A percentile compares a stretch with the other conserved stretches of the same genome.
These are phyloP conservation scores for Lysandra bellargus DNA, from an alignment of 2,888 invertebrate species.

Conservation along the genomic window DNA sequence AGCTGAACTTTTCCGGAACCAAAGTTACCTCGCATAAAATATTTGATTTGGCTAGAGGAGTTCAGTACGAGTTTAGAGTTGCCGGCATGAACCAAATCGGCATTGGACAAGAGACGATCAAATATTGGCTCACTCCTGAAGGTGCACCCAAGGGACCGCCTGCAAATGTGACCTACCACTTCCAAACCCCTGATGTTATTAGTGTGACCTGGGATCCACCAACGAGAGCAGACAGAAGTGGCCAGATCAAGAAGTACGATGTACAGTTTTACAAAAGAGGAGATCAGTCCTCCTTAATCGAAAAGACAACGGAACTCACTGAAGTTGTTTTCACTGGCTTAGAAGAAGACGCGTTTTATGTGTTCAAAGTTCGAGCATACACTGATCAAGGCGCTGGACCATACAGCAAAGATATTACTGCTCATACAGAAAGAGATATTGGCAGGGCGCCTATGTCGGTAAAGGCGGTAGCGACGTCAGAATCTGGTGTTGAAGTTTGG, in stretches of 20 bases:
- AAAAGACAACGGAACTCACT: slow-evolving; percentile 87
- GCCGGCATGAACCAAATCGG: slow-evolving; percentile 97
- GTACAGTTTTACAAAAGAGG: slow-evolving; percentile 94
- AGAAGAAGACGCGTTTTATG: slow-evolving; percentile 96
- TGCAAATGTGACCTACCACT: slow-evolving; percentile 89
- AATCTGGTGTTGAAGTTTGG: slow-evolving; percentile 96
- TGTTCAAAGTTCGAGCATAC: slow-evolving; percentile 94
- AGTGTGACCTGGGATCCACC: slow-evolving; percentile 95
- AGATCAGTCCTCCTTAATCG: slow-evolving; percentile 88
- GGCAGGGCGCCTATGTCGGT: slow-evolving; percentile 96
- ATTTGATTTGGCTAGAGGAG: slow-evolving; percentile 92
- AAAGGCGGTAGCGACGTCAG: slow-evolving; percentile 95
- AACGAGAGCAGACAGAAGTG: slow-evolving; percentile 92
- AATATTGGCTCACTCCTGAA: slow-evolving; percentile 95
- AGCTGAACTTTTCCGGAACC: slow-evolving; percentile 85
- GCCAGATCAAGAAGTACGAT: slow-evolving; percentile 95
- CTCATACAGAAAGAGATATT: slow-evolving; percentile 93
- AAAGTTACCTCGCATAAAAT: slow-evolving; percentile 86
- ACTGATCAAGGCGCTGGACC: slow-evolving; percentile 96
- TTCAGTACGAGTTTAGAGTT: slow-evolving; percentile 97
- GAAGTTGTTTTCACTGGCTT: slow-evolving; percentile 93
- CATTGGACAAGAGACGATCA: slow-evolving; percentile 95
- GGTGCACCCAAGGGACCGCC: slow-evolving; percentile 95
- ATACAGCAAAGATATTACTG: slow-evolving; percentile 90
- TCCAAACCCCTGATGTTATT: slow-evolving; percentile 95